These are phyloP conservation scores for Sesamia nonagrioides DNA, from an alignment of 1,140 invertebrate species.

Conservation along the genomic window DNA sequence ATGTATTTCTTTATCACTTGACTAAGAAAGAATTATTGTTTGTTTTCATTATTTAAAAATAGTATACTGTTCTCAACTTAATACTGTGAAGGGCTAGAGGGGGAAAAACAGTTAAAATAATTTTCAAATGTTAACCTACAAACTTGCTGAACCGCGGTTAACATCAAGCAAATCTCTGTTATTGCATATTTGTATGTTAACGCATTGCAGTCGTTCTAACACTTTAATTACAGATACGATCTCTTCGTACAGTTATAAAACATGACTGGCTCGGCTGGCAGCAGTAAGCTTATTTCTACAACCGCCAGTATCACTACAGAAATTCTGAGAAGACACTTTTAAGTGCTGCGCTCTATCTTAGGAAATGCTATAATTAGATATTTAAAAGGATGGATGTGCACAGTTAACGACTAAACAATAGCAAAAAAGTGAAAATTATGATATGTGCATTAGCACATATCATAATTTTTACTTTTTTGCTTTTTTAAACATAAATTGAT, in stretches of 20 bases:
- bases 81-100: too few species aligned
- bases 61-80: too few species aligned
- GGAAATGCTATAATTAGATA: neutral
- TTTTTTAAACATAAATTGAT: too few species aligned
- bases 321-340: neutral
- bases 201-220: slow-evolving; percentile 11
- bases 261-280: slow-evolving; percentile 8
- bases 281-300: slow-evolving; percentile 7
- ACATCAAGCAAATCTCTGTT: neutral
- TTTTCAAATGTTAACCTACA: neutral
- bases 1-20: too few species aligned
- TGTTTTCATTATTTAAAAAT: too few species aligned
- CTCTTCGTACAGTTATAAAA: slow-evolving; percentile 30
- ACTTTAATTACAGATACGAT: slow-evolving; percentile 35
- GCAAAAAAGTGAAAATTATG: neutral
- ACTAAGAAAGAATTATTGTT: too few species aligned
- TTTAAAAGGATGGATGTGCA: neutral
- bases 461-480: too few species aligned
- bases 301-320: neutral
- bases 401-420: neutral
- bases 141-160: neutral
- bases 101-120: neutral
- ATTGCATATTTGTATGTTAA: slow-evolving; percentile 4
- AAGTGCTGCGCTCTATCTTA: neutral
- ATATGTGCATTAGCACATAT: too few species aligned